phyloP scores from a whole-genome alignment of 1,140 invertebrate species.

The Gonioctena quinquepunctata region DNA sequence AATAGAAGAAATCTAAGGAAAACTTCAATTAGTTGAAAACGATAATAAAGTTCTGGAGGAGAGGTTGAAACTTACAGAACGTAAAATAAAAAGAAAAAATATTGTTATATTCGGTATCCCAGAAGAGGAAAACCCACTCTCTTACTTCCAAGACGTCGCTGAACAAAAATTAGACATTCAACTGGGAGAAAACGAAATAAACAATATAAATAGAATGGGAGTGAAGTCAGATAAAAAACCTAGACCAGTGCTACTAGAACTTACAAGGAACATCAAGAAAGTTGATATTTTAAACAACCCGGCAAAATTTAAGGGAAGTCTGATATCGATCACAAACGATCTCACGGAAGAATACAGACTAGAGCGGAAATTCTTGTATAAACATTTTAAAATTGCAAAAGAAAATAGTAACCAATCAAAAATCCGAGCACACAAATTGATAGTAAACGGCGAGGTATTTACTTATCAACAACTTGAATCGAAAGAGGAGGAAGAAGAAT shows the following conservation, averaged over 20 bases:
- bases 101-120: conserved; percentile 3
- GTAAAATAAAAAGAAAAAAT: not conserved
- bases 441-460: conserved; percentile 1
- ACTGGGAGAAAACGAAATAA: conserved; percentile 1
- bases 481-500: not conserved
- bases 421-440: conserved; percentile 1
- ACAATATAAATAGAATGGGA: conserved; percentile 1
- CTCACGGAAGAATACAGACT: not conserved
- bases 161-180: conserved; percentile 1
- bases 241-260: conserved; percentile 4
- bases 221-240: not conserved
- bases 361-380: not conserved
- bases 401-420: conserved; percentile 2
- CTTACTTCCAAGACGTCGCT: not conserved
- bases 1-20: not conserved
- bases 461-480: conserved; percentile 1
- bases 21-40: not conserved
- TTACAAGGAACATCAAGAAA: conserved; percentile 1
- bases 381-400: not conserved
- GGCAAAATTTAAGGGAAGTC: not conserved
- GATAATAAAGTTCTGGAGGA: not conserved
- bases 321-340: not conserved
- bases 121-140: not conserved
- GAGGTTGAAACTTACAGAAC: conserved; percentile 6
- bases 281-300: not conserved